Base-by-base conservation (phyloP, 2,113 vertebrate species). In the Cryptotis parvus region DNA sequence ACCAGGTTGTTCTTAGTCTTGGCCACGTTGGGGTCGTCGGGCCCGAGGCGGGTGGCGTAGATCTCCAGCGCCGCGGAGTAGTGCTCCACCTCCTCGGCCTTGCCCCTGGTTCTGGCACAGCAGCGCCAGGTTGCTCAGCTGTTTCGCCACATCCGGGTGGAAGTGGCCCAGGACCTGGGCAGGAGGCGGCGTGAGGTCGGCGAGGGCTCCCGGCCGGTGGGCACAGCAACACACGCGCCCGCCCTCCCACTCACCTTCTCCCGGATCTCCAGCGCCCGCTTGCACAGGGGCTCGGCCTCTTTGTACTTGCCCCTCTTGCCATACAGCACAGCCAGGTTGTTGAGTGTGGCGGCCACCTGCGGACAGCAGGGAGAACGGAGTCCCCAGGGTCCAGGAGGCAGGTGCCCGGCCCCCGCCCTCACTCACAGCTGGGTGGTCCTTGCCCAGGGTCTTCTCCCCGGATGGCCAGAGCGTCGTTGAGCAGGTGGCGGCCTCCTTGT, bases 221-320 rank as follows among this genome's bases (percentile, higher is more conserved):
- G n/a, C n/a, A n/a, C n/a, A n/a, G n/a, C n/a, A n/a, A n/a, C n/a
- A n/a, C n/a, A n/a, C n/a, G 20, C 61, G 22, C 26, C 6, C 26
- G 27, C 63, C 29, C 24, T 12, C 52, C 55, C 55, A 20, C 83
- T 14, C 33, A 97, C 99, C 98, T 99, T 99, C 97, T 99, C 98
- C n/a, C 99, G 96, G 97, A 99, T 99, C 96, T 98, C 99, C 97
- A 99, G 97, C 0, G 99, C 99, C 61, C 99, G 97, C 97, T 99
- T 99, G 96, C 99, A 99, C 66, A 99, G 96, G 0, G 99, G 99
- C 66, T 99, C 99, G 0, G 99, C 99, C 96, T 99, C 99, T 94
- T 98, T 99, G 97, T 99, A 98, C 68, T 99, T 99, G 95, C 98
- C 98, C 76, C 99, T 96, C 95, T 99, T 99, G 55, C 99, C 98